Evolutionary conservation across 2,113 vertebrate genomes (phyloP).

Genomic region (Tenebrosternarchus preto): DNA sequence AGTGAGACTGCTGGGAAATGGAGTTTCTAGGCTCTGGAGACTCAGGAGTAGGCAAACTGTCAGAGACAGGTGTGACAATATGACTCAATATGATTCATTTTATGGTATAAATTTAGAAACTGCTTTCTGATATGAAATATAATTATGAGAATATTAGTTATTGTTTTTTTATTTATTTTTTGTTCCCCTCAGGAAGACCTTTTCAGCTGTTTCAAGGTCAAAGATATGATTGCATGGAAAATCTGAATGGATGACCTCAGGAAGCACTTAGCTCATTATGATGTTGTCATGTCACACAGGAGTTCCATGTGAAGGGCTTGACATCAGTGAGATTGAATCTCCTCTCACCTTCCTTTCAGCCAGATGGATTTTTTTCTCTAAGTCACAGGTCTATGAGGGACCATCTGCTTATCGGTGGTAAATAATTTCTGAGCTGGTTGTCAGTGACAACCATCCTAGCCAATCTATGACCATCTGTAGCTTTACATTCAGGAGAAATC

Average conservation of each 20-base stretch:
- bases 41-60: too few species aligned
- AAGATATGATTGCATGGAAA: slow-evolving; percentile 64
- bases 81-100: too few species aligned
- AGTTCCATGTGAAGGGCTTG: slow-evolving; percentile 61
- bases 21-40: too few species aligned
- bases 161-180: too few species aligned
- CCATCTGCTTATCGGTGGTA: slow-evolving; percentile 69
- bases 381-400: slow-evolving; percentile 62
- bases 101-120: too few species aligned
- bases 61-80: too few species aligned
- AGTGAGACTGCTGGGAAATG: too few species aligned
- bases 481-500: slow-evolving; percentile 56
- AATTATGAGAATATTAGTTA: too few species aligned
- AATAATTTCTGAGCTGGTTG: slow-evolving; percentile 61
- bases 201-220: slow-evolving; percentile 46
- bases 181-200: neutral
- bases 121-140: too few species aligned
- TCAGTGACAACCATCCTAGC: slow-evolving; percentile 59
- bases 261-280: slow-evolving; percentile 72
- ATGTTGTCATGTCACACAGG: slow-evolving; percentile 67
- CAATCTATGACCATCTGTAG: slow-evolving; percentile 58
- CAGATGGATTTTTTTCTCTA: slow-evolving; percentile 66
- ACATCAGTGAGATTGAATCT: slow-evolving; percentile 64
- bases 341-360: slow-evolving; percentile 62
- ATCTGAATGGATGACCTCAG: slow-evolving; percentile 59